Base-by-base conservation (phyloP, 2,113 vertebrate species). In the Hippopotamus amphibius region DNA sequence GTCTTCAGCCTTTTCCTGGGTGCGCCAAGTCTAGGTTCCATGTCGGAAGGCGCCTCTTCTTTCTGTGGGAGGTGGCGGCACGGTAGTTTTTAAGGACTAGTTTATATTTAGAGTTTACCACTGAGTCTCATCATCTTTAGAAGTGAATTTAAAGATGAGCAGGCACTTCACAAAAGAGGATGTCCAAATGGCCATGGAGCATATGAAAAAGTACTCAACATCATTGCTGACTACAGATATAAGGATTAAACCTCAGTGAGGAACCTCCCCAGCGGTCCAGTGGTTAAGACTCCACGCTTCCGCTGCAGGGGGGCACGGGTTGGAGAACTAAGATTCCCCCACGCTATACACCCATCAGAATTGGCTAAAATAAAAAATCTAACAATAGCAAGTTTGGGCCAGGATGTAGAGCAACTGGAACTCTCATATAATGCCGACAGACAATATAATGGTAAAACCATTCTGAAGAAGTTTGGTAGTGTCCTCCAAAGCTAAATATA, bases 141-240 rank as follows among this genome's bases (percentile, higher is more conserved):
- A 85, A 65, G 28, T 71, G 10, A 65, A 88, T 83, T 93, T 86
- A 66, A 46, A 92, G 68, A 65, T 57, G 55, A 88, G 41, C 26
- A 66, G 63, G 1, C 30, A 12, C 3, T 30, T 95, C 14, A 7
- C 30, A 89, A 41, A 90, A 72, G 46, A 96, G 7, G 28, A 65
- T 12, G 7, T 53, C 37, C 80, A 86, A 46, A 21, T 13, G 43
- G 57, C 69, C 86, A n/a, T 30, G 65, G 41, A 94, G 16, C n/a
- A 1, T 69, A 13, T 53, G 80, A 48, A 71, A 55, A 77, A 33
- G 37, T 43, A 16, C 3, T 59, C 57, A 33, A 14, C 11, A 7
- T 59, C 66, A 13, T 79, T 88, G 50, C 13, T 43, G 16, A 81
- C 17, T 33, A 48, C 28, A n/a, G 55, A 46, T n/a, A 7, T 33